phyloP scores from a whole-genome alignment of 2,888 invertebrate genomes.

The Phlogophora meticulosa region DNA sequence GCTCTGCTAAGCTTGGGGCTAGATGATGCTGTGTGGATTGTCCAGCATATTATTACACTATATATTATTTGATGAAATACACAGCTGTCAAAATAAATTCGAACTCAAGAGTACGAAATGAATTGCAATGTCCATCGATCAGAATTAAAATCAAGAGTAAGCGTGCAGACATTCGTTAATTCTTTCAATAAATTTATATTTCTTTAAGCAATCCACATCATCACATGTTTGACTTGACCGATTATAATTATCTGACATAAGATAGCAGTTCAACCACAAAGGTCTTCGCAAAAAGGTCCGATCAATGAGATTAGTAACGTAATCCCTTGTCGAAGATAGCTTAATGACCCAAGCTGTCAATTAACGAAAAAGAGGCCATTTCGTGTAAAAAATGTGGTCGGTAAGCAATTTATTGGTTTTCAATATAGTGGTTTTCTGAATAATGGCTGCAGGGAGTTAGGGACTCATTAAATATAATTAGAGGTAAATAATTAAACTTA shows the following conservation, averaged over 20 bases:
- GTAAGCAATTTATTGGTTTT: slow-evolving; percentile 47
- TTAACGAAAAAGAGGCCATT: slow-evolving; percentile 45
- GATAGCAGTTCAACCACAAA: slow-evolving; percentile 10
- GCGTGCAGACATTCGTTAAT: too few relatives aligned
- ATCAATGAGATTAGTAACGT: slow-evolving; percentile 42
- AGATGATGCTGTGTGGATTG: too few relatives aligned
- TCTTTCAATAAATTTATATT: too few relatives aligned
- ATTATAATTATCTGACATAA: not conserved
- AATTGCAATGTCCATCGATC: too few relatives aligned
- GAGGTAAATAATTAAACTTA: slow-evolving; percentile 21
- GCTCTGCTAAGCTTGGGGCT: too few relatives aligned
- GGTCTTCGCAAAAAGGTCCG: slow-evolving; percentile 24
- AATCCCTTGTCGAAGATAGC: slow-evolving; percentile 39
- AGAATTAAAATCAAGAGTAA: too few relatives aligned
- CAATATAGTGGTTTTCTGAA: slow-evolving; percentile 24
- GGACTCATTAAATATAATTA: slow-evolving; percentile 35
- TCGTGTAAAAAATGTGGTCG: slow-evolving; percentile 45
- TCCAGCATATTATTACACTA: too few relatives aligned
- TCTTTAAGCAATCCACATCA: slow-evolving; percentile 8
- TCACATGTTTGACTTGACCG: not conserved
- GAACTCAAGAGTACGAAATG: too few relatives aligned
- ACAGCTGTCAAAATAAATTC: too few relatives aligned
- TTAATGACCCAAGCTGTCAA: slow-evolving; percentile 52
- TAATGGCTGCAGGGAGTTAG: slow-evolving; percentile 24
- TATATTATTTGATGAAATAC: too few relatives aligned